These are phyloP conservation scores for Tetropium fuscum DNA, from an alignment of 2,888 invertebrate genomes.

Conservation along the genomic window DNA sequence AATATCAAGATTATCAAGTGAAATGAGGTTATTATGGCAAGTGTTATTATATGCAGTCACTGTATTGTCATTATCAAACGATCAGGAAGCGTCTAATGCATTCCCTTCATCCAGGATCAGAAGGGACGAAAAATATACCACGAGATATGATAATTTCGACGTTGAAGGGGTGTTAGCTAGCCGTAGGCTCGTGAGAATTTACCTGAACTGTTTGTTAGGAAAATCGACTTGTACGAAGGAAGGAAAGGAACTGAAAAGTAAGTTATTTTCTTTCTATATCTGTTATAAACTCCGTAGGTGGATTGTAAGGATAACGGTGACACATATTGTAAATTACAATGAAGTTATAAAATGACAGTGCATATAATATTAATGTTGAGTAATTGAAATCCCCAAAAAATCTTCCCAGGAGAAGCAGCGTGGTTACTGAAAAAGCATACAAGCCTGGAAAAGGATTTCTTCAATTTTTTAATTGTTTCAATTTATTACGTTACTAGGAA, in stretches of 20 bases:
- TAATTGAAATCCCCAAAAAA: too few species aligned
- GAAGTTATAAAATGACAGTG: too few species aligned
- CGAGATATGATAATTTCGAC: conserved; percentile 72
- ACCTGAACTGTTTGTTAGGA: conserved; percentile 74
- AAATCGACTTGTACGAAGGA: conserved; percentile 74
- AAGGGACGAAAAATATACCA: conserved; percentile 67
- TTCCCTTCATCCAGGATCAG: conserved; percentile 57
- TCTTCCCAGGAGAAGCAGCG: too few species aligned
- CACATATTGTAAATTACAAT: too few species aligned
- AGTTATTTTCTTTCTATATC: too few species aligned
- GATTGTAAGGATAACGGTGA: too few species aligned
- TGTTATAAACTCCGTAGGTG: too few species aligned
- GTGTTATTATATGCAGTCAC: conserved; percentile 43
- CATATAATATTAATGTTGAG: too few species aligned
- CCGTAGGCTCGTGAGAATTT: conserved; percentile 71
- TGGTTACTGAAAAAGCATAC: too few species aligned
- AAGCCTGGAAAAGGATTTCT: too few species aligned
- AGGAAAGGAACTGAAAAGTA: conserved; percentile 69
- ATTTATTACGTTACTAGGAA: too few species aligned
- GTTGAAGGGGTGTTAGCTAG: conserved; percentile 74
- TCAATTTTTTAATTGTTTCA: too few species aligned
- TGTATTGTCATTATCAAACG: conserved; percentile 59
- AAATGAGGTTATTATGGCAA: conserved; percentile 5
- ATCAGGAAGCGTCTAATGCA: conserved; percentile 62
- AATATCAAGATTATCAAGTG: neutral